phyloP scores from a whole-genome alignment of 1,140 invertebrate species.

The Drosophila tsacasi region DNA sequence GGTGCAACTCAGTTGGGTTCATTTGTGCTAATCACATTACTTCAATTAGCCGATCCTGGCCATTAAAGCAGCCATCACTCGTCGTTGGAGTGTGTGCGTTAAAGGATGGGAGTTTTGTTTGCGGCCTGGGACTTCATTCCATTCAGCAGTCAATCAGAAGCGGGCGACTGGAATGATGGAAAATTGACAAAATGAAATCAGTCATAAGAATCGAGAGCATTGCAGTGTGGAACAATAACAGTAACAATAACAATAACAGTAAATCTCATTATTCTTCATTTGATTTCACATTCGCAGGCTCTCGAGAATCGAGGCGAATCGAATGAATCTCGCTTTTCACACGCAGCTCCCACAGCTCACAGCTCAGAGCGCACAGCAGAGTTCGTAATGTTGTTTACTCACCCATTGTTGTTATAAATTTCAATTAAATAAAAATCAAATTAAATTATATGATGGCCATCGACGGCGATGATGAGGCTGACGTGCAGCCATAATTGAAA shows the following conservation, averaged over 20 bases:
- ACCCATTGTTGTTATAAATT: slow-evolving; percentile 75
- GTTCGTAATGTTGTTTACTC: slow-evolving; percentile 50
- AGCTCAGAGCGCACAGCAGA: slow-evolving; percentile 1
- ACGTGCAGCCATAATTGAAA: slow-evolving; percentile 67
- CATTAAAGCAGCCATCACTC: slow-evolving; percentile 14
- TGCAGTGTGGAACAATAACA: slow-evolving; percentile 26
- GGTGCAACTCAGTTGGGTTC: slow-evolving; percentile 25
- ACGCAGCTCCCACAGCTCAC: slow-evolving; percentile 14
- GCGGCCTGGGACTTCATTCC: slow-evolving; percentile 29
- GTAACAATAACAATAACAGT: slow-evolving; percentile 54
- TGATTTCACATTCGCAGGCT: slow-evolving; percentile 68
- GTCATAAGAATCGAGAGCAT: slow-evolving; percentile 46
- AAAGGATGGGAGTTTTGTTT: slow-evolving; percentile 4
- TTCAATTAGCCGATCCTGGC: slow-evolving; percentile 47
- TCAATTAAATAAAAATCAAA: slow-evolving; percentile 79
- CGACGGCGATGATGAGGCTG: slow-evolving; percentile 45
- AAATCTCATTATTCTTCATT: slow-evolving; percentile 79
- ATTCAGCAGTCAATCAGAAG: slow-evolving; percentile 50
- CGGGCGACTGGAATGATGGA: slow-evolving; percentile 45
- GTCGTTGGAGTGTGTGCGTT: neutral
- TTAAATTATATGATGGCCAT: slow-evolving; percentile 71
- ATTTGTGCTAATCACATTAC: slow-evolving; percentile 58
- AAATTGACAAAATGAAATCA: slow-evolving; percentile 61
- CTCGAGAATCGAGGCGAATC: slow-evolving; percentile 37
- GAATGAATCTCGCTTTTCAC: slow-evolving; percentile 57